Percentiles rank a stretch among this genome's conserved stretches.
Conservation (phyloP, 1,140 invertebrate genomes). For the Zaprionus africanus region DNA sequence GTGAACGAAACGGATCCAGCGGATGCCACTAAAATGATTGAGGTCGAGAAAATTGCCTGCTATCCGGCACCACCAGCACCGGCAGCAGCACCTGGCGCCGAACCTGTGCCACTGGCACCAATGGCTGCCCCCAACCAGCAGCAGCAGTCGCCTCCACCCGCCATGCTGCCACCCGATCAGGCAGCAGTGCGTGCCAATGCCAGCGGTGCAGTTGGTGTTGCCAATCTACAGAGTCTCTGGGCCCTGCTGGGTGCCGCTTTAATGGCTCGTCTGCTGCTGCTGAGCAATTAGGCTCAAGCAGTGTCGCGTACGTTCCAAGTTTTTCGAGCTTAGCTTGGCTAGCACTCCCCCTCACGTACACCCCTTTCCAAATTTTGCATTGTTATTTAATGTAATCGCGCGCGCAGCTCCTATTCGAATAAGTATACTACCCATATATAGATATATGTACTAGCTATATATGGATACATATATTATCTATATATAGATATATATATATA, state of each 20-base stretch:
- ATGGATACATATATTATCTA: background rate
- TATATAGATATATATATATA: conserved; percentile 3
- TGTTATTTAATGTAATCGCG: conserved; percentile 22
- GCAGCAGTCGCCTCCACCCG: conserved; percentile 26
- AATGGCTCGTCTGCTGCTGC: conserved; percentile 3
- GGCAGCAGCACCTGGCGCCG: conserved; percentile 56
- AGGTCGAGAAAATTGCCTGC: conserved; percentile 81
- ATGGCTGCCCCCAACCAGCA: conserved; percentile 57
- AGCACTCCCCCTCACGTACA: conserved; percentile 14
- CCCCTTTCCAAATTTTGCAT: conserved; percentile 29
- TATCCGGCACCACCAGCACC: conserved; percentile 77
- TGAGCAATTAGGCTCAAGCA: conserved; percentile 23
- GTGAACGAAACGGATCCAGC: conserved; percentile 80
- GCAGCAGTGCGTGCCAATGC: conserved; percentile 61
- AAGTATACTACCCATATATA: conserved; percentile 13
- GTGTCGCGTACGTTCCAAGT: conserved; percentile 15
- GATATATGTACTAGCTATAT: background rate
- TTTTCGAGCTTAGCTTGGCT: conserved; percentile 26
- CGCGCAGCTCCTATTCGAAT: background rate
- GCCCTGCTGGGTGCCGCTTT: conserved; percentile 11
- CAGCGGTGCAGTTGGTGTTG: conserved; percentile 9
- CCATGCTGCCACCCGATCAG: conserved; percentile 57
- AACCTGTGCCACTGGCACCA: conserved; percentile 61
- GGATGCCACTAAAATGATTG: conserved; percentile 72
- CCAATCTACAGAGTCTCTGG: background rate